Conservation (phyloP, 2,113 vertebrate genomes). For the Theristicus caerulescens region DNA sequence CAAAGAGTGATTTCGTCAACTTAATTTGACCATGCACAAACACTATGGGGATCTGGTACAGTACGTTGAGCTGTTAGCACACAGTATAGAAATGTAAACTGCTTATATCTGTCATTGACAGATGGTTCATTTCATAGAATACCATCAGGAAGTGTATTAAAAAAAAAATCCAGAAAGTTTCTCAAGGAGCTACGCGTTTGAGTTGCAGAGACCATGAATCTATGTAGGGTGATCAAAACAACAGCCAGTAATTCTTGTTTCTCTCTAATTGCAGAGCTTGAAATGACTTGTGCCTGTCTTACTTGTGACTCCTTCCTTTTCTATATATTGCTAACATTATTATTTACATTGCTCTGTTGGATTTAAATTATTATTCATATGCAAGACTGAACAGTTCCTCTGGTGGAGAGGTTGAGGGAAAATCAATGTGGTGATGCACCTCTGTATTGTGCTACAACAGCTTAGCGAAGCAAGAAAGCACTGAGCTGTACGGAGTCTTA, state of each 20-base stretch:
- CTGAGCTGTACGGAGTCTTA: neutral
- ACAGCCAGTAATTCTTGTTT: neutral
- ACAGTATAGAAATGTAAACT: neutral
- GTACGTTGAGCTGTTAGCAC: neutral
- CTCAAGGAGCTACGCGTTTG: neutral
- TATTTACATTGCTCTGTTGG: neutral
- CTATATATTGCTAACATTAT: neutral
- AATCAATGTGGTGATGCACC: neutral
- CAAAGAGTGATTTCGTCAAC: neutral
- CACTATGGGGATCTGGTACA: neutral
- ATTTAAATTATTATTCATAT: neutral
- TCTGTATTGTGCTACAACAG: neutral
- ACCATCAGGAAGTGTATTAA: neutral
- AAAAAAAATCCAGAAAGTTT: neutral
- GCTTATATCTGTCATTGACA: neutral
- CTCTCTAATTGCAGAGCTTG: neutral
- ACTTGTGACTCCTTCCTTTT: neutral
- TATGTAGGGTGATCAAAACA: neutral
- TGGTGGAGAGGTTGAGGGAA: neutral
- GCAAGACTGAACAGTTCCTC: neutral
- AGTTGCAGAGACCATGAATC: neutral
- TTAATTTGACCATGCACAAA: neutral
- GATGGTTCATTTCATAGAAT: neutral
- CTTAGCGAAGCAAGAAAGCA: neutral
- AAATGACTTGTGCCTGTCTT: neutral